Conservation (phyloP, 1,140 invertebrate genomes). For the Limonius californicus region DNA sequence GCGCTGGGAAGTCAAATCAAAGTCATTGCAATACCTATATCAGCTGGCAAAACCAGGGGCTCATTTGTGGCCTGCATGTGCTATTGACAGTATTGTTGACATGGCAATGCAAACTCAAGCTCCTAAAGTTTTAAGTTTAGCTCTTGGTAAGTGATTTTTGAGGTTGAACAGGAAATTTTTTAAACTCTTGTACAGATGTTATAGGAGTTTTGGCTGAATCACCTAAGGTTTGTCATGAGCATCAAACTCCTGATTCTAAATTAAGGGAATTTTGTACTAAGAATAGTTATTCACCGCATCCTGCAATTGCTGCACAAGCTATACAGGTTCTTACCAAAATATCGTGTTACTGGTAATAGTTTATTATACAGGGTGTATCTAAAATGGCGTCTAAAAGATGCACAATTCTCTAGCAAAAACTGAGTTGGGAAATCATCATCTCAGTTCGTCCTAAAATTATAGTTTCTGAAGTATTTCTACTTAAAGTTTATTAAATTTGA, state of each 20-base stretch:
- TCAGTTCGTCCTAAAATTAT: too few species aligned
- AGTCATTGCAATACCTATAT: slow-evolving; percentile 70
- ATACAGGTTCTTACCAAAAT: slow-evolving; percentile 64
- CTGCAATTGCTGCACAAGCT: slow-evolving; percentile 62
- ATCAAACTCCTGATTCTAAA: slow-evolving; percentile 51
- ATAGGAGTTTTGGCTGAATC: slow-evolving; percentile 55
- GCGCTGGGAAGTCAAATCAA: slow-evolving; percentile 66
- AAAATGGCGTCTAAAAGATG: too few species aligned
- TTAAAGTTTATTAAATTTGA: too few species aligned
- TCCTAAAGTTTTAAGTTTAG: slow-evolving; percentile 42
- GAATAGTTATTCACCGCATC: slow-evolving; percentile 59
- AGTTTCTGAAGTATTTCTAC: too few species aligned
- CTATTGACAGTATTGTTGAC: slow-evolving; percentile 48
- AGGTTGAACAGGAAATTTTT: neutral
- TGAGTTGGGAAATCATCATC: too few species aligned
- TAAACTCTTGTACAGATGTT: slow-evolving; percentile 36
- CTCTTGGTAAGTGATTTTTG: slow-evolving; percentile 38
- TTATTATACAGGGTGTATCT: too few species aligned
- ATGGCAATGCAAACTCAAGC: slow-evolving; percentile 37
- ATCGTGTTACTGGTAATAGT: slow-evolving; percentile 64
- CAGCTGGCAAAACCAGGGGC: slow-evolving; percentile 72
- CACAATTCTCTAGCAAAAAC: too few species aligned
- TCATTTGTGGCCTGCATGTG: slow-evolving; percentile 74
- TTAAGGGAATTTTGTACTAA: slow-evolving; percentile 53
- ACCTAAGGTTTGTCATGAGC: slow-evolving; percentile 52